A percentile compares a stretch with the other conserved stretches of the same genome.
These are phyloP conservation scores for Orthonyx spaldingii DNA, from an alignment of 2,113 vertebrate genomes.

Conservation along the genomic window DNA sequence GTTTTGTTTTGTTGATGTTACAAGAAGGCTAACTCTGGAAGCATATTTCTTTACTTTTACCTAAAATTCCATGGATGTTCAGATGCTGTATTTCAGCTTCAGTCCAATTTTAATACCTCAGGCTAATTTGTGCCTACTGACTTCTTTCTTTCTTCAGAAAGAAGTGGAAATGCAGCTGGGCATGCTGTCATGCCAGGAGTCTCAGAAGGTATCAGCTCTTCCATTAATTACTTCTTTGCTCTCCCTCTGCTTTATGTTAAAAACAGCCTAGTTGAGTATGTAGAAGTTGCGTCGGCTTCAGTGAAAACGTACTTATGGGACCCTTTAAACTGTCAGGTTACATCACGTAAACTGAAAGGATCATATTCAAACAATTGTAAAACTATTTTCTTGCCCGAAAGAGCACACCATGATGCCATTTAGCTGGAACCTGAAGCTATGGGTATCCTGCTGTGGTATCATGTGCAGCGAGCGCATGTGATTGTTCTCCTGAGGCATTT, in stretches of 20 bases:
- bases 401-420: conserved; percentile 70
- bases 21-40: background rate
- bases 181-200: conserved; percentile 3
- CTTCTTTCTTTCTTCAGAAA: background rate
- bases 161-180: conserved; percentile 4
- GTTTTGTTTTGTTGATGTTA: background rate
- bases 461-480: conserved; percentile 52
- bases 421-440: conserved; percentile 68
- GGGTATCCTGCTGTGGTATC: conserved; percentile 69
- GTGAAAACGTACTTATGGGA: conserved; percentile 4
- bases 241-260: conserved; percentile 46
- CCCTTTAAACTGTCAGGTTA: conserved; percentile 64
- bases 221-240: conserved; percentile 42
- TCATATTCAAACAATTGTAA: conserved; percentile 61
- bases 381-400: conserved; percentile 67
- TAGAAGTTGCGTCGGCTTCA: background rate
- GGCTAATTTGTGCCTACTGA: conserved; percentile 1
- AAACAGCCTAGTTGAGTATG: conserved; percentile 18
- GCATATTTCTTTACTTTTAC: background rate
- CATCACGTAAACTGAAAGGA: conserved; percentile 46
- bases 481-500: conserved; percentile 67
- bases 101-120: background rate
- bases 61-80: background rate
- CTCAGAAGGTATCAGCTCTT: conserved; percentile 41
- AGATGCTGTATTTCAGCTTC: background rate